These are phyloP conservation scores for Staurois parvus DNA, from an alignment of 2,797 vertebrate species.

Conservation along the genomic window DNA sequence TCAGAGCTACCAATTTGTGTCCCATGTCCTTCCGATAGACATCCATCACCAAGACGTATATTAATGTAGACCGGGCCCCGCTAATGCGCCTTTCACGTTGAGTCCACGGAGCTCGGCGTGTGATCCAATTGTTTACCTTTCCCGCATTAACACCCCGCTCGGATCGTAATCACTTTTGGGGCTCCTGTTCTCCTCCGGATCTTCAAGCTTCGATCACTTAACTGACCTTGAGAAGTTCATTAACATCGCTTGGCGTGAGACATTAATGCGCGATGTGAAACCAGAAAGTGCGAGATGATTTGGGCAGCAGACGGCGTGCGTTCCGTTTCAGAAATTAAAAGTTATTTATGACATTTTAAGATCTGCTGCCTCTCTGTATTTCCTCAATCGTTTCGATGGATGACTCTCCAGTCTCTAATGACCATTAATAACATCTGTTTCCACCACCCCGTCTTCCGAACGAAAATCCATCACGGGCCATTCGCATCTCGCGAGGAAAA, in stretches of 20 bases:
- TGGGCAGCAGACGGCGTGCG: conserved; percentile 69
- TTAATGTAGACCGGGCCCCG: neutral
- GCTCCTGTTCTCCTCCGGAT: neutral
- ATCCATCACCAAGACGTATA: conserved; percentile 27
- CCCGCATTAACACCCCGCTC: conserved; percentile 6
- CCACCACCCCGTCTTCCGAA: conserved; percentile 63
- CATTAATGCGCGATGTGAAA: conserved; percentile 40
- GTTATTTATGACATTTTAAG: conserved; percentile 71
- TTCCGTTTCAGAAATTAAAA: conserved; percentile 63
- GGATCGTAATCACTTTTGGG: conserved; percentile 25
- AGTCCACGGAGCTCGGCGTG: neutral
- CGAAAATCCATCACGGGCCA: conserved; percentile 70
- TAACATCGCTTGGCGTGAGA: neutral
- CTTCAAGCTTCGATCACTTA: neutral
- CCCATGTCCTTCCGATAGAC: neutral
- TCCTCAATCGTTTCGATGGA: neutral
- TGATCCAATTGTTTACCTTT: conserved; percentile 40
- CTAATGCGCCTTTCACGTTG: conserved; percentile 23
- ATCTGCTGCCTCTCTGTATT: conserved; percentile 54
- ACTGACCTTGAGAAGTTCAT: conserved; percentile 39
- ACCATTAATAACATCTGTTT: conserved; percentile 73
- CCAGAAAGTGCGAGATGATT: conserved; percentile 63
- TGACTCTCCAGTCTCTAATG: conserved; percentile 63
- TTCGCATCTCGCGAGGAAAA: conserved; percentile 70
- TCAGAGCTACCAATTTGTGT: conserved; percentile 27